Conservation (phyloP, 2,797 vertebrate genomes). For the Caiman crocodilus region DNA sequence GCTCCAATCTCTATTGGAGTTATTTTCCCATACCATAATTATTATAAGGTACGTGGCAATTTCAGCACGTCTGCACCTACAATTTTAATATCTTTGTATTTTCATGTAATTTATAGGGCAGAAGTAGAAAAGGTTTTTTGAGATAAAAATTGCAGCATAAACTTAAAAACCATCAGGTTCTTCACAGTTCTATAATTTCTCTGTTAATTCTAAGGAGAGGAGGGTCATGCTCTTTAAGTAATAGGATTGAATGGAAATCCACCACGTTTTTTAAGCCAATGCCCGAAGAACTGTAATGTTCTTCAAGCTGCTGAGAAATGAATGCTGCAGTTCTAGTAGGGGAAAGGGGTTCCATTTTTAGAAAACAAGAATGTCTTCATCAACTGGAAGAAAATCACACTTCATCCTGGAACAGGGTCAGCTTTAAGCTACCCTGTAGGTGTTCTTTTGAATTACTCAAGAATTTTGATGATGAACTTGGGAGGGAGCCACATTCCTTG, state of each 20-base stretch:
- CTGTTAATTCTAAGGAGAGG: neutral
- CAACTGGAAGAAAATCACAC: neutral
- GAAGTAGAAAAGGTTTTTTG: slow-evolving; percentile 28
- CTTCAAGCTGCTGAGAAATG: neutral
- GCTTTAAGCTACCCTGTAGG: neutral
- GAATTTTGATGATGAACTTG: neutral
- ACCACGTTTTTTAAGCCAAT: neutral
- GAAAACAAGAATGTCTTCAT: neutral
- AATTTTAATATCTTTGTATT: neutral
- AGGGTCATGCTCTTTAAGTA: neutral
- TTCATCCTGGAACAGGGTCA: neutral
- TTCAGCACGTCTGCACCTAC: neutral
- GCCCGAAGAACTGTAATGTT: neutral
- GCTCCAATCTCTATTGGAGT: neutral
- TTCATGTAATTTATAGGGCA: neutral
- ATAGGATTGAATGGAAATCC: fast-evolving
- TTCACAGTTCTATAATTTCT: neutral
- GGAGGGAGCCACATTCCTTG: slow-evolving; percentile 27
- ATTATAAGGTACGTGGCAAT: neutral
- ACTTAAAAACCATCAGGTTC: neutral
- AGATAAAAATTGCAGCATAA: neutral
- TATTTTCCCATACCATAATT: neutral
- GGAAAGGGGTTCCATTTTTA: neutral
- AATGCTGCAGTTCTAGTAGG: neutral
- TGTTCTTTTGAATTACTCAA: neutral